Base-by-base conservation (phyloP, 2,797 vertebrate species). In the Zenarchopterus dispar region DNA sequence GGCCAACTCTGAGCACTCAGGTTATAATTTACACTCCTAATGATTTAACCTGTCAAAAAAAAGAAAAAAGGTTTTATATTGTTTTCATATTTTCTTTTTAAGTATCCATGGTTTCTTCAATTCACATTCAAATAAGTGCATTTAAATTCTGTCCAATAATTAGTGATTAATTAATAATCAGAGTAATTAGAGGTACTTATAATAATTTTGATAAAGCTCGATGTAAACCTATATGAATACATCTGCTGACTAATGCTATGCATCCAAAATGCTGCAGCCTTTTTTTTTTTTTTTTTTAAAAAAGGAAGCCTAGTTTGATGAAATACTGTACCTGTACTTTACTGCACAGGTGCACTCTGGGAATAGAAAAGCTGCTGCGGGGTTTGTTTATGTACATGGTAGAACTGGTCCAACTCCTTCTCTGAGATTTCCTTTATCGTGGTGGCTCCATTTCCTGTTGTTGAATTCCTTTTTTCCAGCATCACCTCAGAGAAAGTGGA, bases 361-460 rank as follows among this genome's bases (percentile, higher is more conserved):
- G 73, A 75, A 46, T 54, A 64, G 36, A 64, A 17, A 17, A 41
- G 16, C 56, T 26, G 76, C 54, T 74, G 67, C 70, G 54, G 44
- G 39, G 31, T 84, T 75, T 78, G 72, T 81, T 77, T 80, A 60
- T 10, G 6, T 64, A 56, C 68, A 54, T 68, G 63, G 56, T 65
- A 59, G 52, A 85, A 69, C 42, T 24, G 54, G 48, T 60, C 53
- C 69, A 58, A 66, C 71, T 80, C 77, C 75, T 73, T 73, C 68
- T 77, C 31, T 79, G 87, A 88, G 90, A 91, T 88, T 93, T 93
- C 92, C 88, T 80, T 82, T 71, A 64, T 60, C 73, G 41, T 69
- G 72, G 65, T 51, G 26, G 67, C 87, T 85, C 70, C 48, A 75
- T 92, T 94, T 94, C 93, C 93, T 94, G 93, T 94, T 93, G 83